Evolutionary conservation across 2,113 vertebrate species (phyloP), one percentile per base, ranked within the genome.

Genomic region (Trichomycterus rosablanca): DNA sequence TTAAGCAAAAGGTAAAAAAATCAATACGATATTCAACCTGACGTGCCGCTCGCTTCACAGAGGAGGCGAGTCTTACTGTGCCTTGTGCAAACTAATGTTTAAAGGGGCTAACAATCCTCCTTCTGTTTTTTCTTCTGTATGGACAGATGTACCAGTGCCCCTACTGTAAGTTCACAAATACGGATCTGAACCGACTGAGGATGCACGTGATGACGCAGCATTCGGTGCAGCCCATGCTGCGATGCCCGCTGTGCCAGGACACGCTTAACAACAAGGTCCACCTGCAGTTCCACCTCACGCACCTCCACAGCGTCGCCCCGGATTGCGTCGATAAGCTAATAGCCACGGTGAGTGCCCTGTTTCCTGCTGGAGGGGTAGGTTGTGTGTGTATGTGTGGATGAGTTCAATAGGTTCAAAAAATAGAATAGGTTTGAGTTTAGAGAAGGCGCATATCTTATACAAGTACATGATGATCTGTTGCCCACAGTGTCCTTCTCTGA

Each of bases 251-350:
- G 73, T 99, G 96, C 86, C 96, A 99, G 85, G 96, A 98, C 86
- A 94, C 93, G 92, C 92, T 99, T 43, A 97, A 94, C 87, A 99
- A 97, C 90, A 98, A 99, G 89, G 86, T 97, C 80, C 96, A 99
- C 79, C 86, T 99, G 73, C 95, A 99, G 93, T 87, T 99, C 78
- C 96, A 99, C 85, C 96, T 99, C 83, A 97, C 96, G 46, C 96
- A 99, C 78, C 92, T 99, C 70, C 96, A 99, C 89, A 99, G 95
- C 0, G 96, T 99, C 81, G 91, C 96, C 0, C 96, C 96, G 0
- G 96, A 99, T 89, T 99, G 96, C 0, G 96, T 99, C 0, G 95
- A 99, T 52, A 99, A 99, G 54, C 95, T 99, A 50, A 92, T 99
- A 60, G 84, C 95, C 82, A 93, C 94, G 54, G 68, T 76, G 63